phyloP scores from a whole-genome alignment of 1,140 invertebrate species.

The Argopecten irradians region DNA sequence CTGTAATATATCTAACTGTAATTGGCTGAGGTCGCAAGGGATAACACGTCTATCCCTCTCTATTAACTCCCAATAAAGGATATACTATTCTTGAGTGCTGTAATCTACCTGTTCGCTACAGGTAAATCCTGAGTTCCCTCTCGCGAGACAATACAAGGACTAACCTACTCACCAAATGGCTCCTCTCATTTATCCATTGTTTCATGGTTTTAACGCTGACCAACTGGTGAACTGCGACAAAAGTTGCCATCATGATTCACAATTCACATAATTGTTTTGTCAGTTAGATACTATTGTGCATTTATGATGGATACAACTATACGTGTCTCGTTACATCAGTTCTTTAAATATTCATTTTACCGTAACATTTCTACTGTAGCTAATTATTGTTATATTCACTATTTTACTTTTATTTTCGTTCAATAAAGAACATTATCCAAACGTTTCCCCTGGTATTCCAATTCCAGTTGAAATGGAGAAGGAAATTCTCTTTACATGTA shows the following conservation, averaged over 20 bases:
- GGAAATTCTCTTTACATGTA: no score
- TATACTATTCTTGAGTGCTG: neutral
- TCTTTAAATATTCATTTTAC: no score
- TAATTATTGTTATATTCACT: no score
- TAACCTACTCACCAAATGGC: neutral
- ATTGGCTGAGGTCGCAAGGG: neutral
- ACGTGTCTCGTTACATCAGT: no score
- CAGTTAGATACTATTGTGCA: no score
- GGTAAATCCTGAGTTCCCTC: neutral
- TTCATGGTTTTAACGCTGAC: neutral
- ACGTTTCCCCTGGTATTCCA: no score
- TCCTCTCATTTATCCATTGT: neutral
- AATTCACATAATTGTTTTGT: neutral
- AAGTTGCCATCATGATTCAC: neutral
- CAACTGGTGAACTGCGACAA: neutral
- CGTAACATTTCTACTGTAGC: no score
- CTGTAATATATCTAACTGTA: neutral
- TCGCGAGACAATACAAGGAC: neutral
- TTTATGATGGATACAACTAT: no score
- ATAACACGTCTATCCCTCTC: neutral
- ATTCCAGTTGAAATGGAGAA: no score
- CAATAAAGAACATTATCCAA: no score
- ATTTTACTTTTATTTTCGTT: no score
- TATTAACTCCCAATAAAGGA: slow-evolving; percentile 4
- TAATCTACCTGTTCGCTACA: neutral